These are phyloP conservation scores for Copidosoma floridanum DNA, from an alignment of 1,140 invertebrate genomes.

Conservation along the genomic window DNA sequence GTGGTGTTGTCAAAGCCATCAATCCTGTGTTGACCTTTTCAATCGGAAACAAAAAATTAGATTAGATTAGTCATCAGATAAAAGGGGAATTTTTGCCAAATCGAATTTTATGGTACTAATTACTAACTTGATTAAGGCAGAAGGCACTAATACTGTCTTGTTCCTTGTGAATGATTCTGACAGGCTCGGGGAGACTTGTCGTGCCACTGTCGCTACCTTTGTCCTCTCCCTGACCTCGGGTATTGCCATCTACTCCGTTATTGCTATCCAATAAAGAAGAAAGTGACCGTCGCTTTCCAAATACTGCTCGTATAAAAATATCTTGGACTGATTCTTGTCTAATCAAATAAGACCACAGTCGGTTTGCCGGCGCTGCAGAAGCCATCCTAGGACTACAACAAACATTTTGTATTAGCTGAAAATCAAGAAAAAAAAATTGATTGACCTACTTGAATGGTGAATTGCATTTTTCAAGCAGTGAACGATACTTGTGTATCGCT, in stretches of 20 bases:
- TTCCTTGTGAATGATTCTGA: slow-evolving; percentile 97
- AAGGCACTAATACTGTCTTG: slow-evolving; percentile 98
- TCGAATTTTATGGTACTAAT: too few relatives aligned
- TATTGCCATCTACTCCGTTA: slow-evolving; percentile 42
- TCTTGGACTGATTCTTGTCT: slow-evolving; percentile 91
- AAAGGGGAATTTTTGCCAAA: too few relatives aligned
- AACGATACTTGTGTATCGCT: slow-evolving; percentile 89
- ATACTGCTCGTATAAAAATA: slow-evolving; percentile 93
- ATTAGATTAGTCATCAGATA: too few relatives aligned
- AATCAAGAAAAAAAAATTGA: neutral
- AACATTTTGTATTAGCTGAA: neutral
- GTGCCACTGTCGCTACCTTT: slow-evolving; percentile 56
- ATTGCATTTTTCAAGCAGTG: slow-evolving; percentile 87
- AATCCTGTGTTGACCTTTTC: slow-evolving; percentile 77
- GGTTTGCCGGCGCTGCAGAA: slow-evolving; percentile 76
- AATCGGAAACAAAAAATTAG: too few relatives aligned
- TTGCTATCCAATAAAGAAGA: slow-evolving; percentile 52
- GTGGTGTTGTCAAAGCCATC: slow-evolving; percentile 88
- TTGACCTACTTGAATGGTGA: slow-evolving; percentile 90
- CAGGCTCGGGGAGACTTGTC: slow-evolving; percentile 68
- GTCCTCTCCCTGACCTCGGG: slow-evolving; percentile 49
- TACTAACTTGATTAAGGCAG: slow-evolving; percentile 87
- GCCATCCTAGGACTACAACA: slow-evolving; percentile 67
- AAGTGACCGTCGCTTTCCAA: slow-evolving; percentile 69
- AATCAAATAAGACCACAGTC: slow-evolving; percentile 93